Base-by-base conservation (phyloP, 53 echinoderm and acorn worm genomes). In the Arbacia lixula region DNA sequence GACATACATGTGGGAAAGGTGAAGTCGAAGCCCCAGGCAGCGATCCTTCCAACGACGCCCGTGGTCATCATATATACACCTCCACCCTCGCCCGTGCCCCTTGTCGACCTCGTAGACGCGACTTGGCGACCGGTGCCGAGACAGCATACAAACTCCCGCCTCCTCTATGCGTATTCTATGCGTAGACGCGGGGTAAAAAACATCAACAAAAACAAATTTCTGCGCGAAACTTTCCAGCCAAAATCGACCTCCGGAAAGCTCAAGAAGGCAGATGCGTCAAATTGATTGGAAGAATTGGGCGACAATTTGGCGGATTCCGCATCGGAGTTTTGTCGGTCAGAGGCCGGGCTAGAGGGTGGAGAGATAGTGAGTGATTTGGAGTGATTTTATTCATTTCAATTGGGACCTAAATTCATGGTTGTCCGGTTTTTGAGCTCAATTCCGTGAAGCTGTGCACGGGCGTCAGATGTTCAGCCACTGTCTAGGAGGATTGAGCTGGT, bases 231-330 rank as follows among this genome's bases (percentile, higher is more conserved):
- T 71, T 71, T 71, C 71, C 75, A 52, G 54, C 75, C 75, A 31
- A 75, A 75, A 54, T 75, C 55, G 75, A 75, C 75, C 75, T 34
- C 36, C 53, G 32, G 0, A 53, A 75, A 53, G 75, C 75, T 75
- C 75, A 33, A 33, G 75, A 53, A 53, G 75, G 75, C 75, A 75
- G 75, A 75, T 75, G 75, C 11, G 36, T 52, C 36, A 75, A 75
- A 75, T 75, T 75, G 75, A 75, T 75, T 54, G 75, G 75, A 75
- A 75, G 75, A 75, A 75, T 75, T 75, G 75, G 75, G 75, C 75
- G 75, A 75, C 75, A 75, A 54, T 75, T 75, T 75, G 75, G 75
- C 75, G 75, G 53, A 75, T 75, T 75, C 53, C n/a, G 66, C 66
- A 22, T 20, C 38, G 24, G 38, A 66, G 66, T 66, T 66, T 66